Evolutionary conservation across 2,797 vertebrate species (phyloP).

Genomic region (Simalia tracyae): DNA sequence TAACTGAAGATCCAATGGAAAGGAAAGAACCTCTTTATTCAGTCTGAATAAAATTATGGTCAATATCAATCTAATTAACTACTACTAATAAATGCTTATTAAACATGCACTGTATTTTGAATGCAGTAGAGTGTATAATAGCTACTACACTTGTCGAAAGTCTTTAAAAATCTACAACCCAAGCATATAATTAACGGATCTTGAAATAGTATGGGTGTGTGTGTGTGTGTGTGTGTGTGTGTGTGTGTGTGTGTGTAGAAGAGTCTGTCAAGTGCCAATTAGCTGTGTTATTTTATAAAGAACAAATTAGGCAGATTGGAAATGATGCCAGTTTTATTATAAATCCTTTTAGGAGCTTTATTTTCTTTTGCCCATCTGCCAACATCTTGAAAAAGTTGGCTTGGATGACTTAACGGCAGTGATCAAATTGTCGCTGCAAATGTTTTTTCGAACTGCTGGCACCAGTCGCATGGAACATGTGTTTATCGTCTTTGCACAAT

Average conservation of each 20-base stretch:
- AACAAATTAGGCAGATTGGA: slow-evolving; percentile 24
- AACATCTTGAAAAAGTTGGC: background rate
- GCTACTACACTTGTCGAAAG: slow-evolving; percentile 25
- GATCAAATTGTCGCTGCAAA: slow-evolving; percentile 21
- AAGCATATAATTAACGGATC: slow-evolving; percentile 23
- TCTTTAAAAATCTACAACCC: background rate
- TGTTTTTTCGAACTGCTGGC: background rate
- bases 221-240: background rate
- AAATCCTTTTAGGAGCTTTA: background rate
- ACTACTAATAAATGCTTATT: slow-evolving; percentile 10
- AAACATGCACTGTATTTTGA: slow-evolving; percentile 10
- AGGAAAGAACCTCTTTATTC: background rate
- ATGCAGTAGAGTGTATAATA: slow-evolving; percentile 30
- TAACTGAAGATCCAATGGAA: slow-evolving; percentile 14
- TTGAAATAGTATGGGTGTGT: slow-evolving; percentile 27
- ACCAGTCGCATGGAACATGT: background rate
- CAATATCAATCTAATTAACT: slow-evolving; percentile 16
- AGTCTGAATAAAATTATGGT: background rate
- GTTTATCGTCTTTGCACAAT: accelerated
- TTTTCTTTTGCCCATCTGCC: slow-evolving; percentile 8
- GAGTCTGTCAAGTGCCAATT: background rate
- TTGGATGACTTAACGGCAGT: background rate
- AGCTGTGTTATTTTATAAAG: slow-evolving; percentile 20
- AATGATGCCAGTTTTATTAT: background rate
- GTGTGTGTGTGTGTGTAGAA: background rate